Base-by-base conservation (phyloP, 2,113 vertebrate genomes). In the Caranx melampygus region DNA sequence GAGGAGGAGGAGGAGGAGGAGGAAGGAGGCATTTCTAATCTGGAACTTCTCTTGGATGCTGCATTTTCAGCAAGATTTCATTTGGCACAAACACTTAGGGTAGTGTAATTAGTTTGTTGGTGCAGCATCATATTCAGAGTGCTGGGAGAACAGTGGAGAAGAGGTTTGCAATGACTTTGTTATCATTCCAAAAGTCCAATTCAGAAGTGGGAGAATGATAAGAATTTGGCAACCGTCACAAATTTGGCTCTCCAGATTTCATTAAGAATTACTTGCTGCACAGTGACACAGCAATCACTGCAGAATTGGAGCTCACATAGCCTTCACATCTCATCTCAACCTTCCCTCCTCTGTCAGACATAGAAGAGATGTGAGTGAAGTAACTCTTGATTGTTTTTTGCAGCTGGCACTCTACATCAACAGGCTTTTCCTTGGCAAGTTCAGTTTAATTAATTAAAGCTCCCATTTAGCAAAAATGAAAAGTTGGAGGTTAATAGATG, bases 31-130 rank as follows among this genome's bases (percentile, higher is more conserved):
- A 2, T 80, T 81, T 83, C 61, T 87, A 77, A 86, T 86, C 83
- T 66, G 52, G 73, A 74, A 58, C 60, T 64, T 60, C 40, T 72
- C 60, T 79, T 55, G 70, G 70, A 37, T 5, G 54, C 58, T n/a
- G 62, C 57, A 55, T 76, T 72, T 88, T 72, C 69, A 82, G 58
- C 64, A 65, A 64, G 35, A 61, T 59, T 68, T 64, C 68, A 75
- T 82, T 79, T 87, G 62, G 73, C 83, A 69, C 45, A 75, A 85
- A 72, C 58, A 79, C 65, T 67, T 11, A 3, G n/a, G 15, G 26
- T 60, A 55, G 44, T 80, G 64, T 89, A 88, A 84, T 87, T 87
- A 85, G 64, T 75, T 67, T 78, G 42, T 60, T 61, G 62, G 60
- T 65, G 63, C 61, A 34, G 37, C 33, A 20, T 81, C 58, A 1